Conservation (phyloP, 1,140 invertebrate species). For the Drosophila yakuba region DNA sequence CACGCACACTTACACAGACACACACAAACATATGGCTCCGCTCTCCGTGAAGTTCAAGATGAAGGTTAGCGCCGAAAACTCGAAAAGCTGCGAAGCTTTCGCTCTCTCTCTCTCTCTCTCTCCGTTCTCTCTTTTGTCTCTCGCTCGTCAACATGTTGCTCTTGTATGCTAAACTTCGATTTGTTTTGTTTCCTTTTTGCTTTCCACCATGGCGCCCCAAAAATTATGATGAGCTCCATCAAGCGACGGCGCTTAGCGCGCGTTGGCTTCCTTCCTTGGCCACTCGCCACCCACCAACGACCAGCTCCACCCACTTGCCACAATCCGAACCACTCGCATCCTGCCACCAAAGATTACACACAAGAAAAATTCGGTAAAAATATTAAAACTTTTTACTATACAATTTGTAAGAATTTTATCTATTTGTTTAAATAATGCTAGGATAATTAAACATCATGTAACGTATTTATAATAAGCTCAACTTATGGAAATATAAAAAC, state of each 20-base stretch:
- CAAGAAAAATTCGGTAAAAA: neutral
- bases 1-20: constrained; percentile 1
- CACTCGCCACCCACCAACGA: constrained; percentile 15
- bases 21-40: neutral
- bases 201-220: constrained; percentile 60
- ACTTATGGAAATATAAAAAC: too few relatives aligned
- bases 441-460: too few relatives aligned
- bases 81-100: constrained; percentile 53
- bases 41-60: constrained; percentile 76
- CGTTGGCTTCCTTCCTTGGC: constrained; percentile 45
- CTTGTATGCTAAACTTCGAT: constrained; percentile 49
- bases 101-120: constrained; percentile 14
- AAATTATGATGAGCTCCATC: constrained; percentile 68
- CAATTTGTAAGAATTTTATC: too few relatives aligned
- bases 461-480: too few relatives aligned
- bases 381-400: too few relatives aligned
- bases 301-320: constrained; percentile 2
- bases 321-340: constrained; percentile 17
- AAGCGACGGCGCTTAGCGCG: constrained; percentile 48
- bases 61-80: constrained; percentile 70
- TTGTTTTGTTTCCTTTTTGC: constrained; percentile 69
- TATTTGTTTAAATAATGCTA: neutral
- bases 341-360: constrained; percentile 17
- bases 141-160: constrained; percentile 61
- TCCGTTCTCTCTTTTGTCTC: neutral